Evolutionary conservation across 1,140 invertebrate species (phyloP), one percentile per base, ranked within the genome.

Genomic region (Zaprionus kolodkinae): DNA sequence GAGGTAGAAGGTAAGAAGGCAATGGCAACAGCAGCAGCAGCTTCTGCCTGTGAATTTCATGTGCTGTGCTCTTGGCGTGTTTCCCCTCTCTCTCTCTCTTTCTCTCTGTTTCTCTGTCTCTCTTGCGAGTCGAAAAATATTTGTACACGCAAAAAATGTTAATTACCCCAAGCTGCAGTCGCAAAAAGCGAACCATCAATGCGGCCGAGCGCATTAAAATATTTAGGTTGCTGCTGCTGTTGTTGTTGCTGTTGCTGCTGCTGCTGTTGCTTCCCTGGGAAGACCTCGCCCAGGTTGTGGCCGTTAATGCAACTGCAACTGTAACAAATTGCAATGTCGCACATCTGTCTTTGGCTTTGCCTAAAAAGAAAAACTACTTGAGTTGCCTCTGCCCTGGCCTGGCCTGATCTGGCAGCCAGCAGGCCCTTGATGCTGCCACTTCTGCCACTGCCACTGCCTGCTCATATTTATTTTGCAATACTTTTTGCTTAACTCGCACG

Each of bases 91-190:
- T 40, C 62, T 30, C 27, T 30, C 27, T 81, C 69, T 57, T 64
- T 85, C 35, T 35, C 60, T 76, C 72, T 88, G 71, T 79, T 72
- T 72, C 72, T 75, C 72, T 25, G 7, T 87, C 63, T 71, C 79
- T 77, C 83, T 71, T 70, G 67, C 76, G 67, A 83, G 72, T 81
- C 85, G 86, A 89, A 89, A 89, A 90, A 90, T 89, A 89, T 89
- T 89, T 89, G 84, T 89, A 86, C 85, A 89, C 85, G 85, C 85
- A 89, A 89, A 89, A 89, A 89, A 89, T 89, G 85, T 89, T 89
- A 89, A 89, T 89, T 89, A 82, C 85, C 85, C 76, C 50, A 38
- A 73, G 63, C 45, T 59, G 36, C 62, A 55, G 76, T 59, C 68
- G 68, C 78, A 76, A 88, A 88, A 89, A 87, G 74, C 81, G 63